Evolutionary conservation across 1,140 invertebrate species (phyloP).

Genomic region (Apolygus lucorum): DNA sequence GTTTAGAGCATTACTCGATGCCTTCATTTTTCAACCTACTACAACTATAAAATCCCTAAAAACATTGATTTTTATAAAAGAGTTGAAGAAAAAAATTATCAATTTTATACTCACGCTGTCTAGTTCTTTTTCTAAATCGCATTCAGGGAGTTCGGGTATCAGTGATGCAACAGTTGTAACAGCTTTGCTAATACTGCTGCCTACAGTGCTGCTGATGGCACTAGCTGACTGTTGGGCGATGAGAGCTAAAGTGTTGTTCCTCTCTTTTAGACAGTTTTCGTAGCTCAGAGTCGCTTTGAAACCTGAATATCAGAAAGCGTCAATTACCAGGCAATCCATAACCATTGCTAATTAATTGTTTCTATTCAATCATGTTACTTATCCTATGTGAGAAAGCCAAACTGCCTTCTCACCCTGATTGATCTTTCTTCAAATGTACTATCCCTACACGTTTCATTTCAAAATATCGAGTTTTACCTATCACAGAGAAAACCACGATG

Average conservation of each 20-base stretch:
- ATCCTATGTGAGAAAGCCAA: no score
- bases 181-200: not conserved
- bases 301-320: conserved; percentile 40
- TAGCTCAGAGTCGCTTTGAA: conserved; percentile 84
- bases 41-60: no score
- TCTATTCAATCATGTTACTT: no score
- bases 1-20: no score
- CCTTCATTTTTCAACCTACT: no score
- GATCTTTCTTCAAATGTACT: no score
- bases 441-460: no score
- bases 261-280: conserved; percentile 58
- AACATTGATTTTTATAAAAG: no score
- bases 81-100: no score
- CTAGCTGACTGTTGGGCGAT: conserved; percentile 33
- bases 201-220: not conserved
- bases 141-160: conserved; percentile 55
- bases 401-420: no score
- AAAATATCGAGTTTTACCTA: conserved; percentile 59
- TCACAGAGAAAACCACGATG: conserved; percentile 94
- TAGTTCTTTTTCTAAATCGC: conserved; percentile 75
- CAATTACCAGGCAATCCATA: no score
- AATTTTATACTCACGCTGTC: conserved; percentile 77
- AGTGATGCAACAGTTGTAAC: conserved; percentile 41
- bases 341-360: no score
- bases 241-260: conserved; percentile 52